phyloP scores from a whole-genome alignment of 2,888 invertebrate species.

The Mimumesa dahlbomi region DNA sequence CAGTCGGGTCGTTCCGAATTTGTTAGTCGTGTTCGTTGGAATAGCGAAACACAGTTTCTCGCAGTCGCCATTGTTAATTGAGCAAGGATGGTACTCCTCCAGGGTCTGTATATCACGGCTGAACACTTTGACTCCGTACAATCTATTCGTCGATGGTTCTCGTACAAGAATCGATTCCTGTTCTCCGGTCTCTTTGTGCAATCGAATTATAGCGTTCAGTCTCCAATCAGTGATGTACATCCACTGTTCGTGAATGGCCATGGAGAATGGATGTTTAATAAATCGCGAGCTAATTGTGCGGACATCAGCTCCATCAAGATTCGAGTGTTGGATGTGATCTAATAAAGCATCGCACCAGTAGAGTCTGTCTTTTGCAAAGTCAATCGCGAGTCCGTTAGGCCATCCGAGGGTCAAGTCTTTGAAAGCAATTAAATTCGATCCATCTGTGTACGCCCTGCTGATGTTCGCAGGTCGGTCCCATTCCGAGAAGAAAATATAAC shows the following conservation, averaged over 20 bases:
- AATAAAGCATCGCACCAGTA: conserved; percentile 99
- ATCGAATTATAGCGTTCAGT: conserved; percentile 94
- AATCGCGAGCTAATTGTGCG: conserved; percentile 92
- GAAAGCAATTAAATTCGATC: conserved; percentile 92
- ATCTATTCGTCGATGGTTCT: conserved; percentile 93
- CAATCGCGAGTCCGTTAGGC: conserved; percentile 98
- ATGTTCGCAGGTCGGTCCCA: conserved; percentile 99
- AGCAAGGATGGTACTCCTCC: conserved; percentile 89
- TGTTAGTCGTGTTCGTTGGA: conserved; percentile 82
- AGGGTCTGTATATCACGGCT: conserved; percentile 88
- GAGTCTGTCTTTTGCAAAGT: conserved; percentile 91
- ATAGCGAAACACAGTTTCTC: conserved; percentile 97
- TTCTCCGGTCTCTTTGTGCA: conserved; percentile 94
- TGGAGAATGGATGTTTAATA: conserved; percentile 94
- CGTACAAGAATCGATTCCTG: conserved; percentile 92
- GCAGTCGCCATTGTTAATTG: conserved; percentile 93
- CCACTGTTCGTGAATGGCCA: conserved; percentile 93
- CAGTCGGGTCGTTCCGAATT: conserved; percentile 77
- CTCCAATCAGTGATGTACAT: conserved; percentile 99
- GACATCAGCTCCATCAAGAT: conserved; percentile 94
- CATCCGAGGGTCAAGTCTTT: conserved; percentile 95
- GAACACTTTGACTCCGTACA: conserved; percentile 95
- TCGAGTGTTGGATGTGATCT: conserved; percentile 97
- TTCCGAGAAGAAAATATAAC: conserved; percentile 96
- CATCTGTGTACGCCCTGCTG: conserved; percentile 95